phyloP scores from a whole-genome alignment of 2,888 invertebrate species.

The Limnephilus rhombicus region DNA sequence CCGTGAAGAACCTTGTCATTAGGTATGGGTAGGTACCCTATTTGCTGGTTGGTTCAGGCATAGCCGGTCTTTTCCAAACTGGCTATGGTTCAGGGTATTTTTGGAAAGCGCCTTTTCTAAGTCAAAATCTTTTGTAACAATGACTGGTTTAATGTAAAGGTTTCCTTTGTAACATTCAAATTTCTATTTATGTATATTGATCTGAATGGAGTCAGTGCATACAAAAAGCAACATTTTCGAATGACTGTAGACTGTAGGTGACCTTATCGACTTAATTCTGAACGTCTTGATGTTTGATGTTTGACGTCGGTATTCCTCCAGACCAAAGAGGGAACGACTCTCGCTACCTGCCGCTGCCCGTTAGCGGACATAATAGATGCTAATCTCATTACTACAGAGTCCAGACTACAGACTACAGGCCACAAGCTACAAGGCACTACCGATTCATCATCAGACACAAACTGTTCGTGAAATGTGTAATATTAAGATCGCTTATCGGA shows the following conservation, averaged over 20 bases:
- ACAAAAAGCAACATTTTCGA: background rate
- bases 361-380: background rate
- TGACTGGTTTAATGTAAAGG: background rate
- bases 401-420: slow-evolving; percentile 44
- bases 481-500: slow-evolving; percentile 62
- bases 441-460: slow-evolving; percentile 63
- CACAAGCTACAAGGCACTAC: slow-evolving; percentile 41
- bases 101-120: background rate
- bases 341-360: background rate
- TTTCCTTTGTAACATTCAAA: background rate
- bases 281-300: background rate
- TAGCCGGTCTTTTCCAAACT: too few species aligned
- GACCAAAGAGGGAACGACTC: background rate
- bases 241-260: background rate
- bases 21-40: too few species aligned
- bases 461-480: slow-evolving; percentile 64
- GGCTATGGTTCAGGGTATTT: background rate
- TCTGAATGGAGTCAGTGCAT: too few species aligned
- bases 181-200: too few species aligned
- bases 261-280: slow-evolving; percentile 10
- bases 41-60: too few species aligned
- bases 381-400: background rate
- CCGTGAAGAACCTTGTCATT: too few species aligned
- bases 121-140: background rate
- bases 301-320: slow-evolving; percentile 47